Percentiles rank a stretch among this genome's conserved stretches.
phyloP scores from a whole-genome alignment of 2,797 vertebrate genomes.

The Pachyuromys duprasi region DNA sequence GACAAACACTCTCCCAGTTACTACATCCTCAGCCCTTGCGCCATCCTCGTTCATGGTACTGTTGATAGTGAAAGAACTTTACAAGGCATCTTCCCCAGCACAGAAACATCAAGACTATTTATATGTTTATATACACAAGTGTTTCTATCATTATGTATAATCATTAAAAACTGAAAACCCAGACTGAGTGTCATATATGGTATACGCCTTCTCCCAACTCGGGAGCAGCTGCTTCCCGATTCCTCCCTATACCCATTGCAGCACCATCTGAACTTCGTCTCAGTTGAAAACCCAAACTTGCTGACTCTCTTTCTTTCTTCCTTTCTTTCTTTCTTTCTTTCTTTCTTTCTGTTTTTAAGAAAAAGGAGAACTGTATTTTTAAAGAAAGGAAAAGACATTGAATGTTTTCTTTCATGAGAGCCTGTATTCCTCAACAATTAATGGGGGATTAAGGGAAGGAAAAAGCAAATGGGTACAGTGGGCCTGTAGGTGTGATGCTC shows the following conservation, averaged over 20 bases:
- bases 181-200: accelerated
- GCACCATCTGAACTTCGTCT: neutral
- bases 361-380: neutral
- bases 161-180: neutral
- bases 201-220: neutral
- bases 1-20: neutral
- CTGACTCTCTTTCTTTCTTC: neutral
- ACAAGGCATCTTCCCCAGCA: neutral
- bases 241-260: too few relatives aligned
- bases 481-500: neutral
- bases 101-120: too few relatives aligned
- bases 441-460: neutral
- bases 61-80: neutral
- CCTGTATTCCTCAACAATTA: neutral
- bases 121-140: too few relatives aligned
- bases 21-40: neutral
- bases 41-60: neutral
- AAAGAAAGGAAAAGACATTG: neutral
- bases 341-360: neutral
- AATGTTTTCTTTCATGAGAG: neutral
- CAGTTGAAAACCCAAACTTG: neutral
- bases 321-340: neutral
- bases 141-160: neutral
- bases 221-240: neutral
- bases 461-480: neutral